Conservation (phyloP, 1,140 invertebrate species). For the Lysiphlebus fabarum region DNA sequence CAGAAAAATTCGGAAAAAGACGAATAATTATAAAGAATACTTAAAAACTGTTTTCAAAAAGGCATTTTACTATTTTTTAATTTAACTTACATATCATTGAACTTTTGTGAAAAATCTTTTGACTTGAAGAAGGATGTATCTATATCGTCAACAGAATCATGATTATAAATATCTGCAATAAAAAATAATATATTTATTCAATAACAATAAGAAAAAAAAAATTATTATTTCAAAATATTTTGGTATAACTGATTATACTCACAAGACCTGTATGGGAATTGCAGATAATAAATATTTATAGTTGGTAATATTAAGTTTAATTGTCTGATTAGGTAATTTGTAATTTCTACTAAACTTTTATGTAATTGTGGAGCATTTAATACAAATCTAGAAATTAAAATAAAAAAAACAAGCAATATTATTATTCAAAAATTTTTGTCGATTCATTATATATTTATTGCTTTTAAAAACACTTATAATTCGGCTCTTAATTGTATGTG, state of each 20-base stretch:
- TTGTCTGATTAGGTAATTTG: slow-evolving; percentile 59
- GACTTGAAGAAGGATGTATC: slow-evolving; percentile 48
- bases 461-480: neutral
- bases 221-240: too few species aligned
- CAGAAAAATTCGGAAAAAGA: too few species aligned
- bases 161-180: slow-evolving; percentile 48
- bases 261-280: slow-evolving; percentile 58
- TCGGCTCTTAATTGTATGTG: neutral
- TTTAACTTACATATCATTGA: slow-evolving; percentile 55
- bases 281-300: slow-evolving; percentile 56
- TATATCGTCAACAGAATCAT: slow-evolving; percentile 44
- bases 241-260: slow-evolving; percentile 32
- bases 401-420: too few species aligned
- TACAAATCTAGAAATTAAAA: slow-evolving; percentile 54
- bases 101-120: slow-evolving; percentile 66
- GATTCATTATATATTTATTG: too few species aligned
- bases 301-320: slow-evolving; percentile 54
- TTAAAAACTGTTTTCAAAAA: slow-evolving; percentile 2
- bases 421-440: too few species aligned
- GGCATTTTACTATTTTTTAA: neutral
- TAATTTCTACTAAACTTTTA: slow-evolving; percentile 55
- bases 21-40: neutral
- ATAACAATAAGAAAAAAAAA: neutral
- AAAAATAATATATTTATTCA: slow-evolving; percentile 23
- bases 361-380: slow-evolving; percentile 60